A percentile compares a stretch with the other conserved stretches of the same genome.
Conservation (phyloP, 2,797 vertebrate genomes). For the Cynopterus sphinx region DNA sequence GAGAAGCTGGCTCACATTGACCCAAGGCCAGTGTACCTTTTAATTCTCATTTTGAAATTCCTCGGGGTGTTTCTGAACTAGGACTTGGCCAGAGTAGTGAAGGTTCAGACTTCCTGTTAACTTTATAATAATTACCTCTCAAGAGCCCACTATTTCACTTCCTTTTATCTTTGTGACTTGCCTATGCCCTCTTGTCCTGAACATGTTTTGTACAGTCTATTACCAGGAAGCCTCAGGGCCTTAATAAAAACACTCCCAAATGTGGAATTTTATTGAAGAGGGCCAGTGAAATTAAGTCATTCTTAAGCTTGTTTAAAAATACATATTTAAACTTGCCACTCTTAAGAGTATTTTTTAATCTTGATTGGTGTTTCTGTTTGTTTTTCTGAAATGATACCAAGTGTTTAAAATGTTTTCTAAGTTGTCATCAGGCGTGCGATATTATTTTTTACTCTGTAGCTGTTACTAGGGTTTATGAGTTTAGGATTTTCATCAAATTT, state of each 20-base stretch:
- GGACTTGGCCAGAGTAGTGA: background rate
- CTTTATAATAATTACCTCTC: background rate
- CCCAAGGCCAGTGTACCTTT: background rate
- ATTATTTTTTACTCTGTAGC: background rate
- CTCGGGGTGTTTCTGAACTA: background rate
- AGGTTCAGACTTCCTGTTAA: background rate
- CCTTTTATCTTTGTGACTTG: background rate
- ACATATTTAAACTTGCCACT: background rate
- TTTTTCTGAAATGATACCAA: background rate
- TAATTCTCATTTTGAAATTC: background rate
- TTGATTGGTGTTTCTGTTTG: background rate
- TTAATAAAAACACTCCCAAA: background rate
- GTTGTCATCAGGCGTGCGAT: background rate
- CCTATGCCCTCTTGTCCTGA: background rate
- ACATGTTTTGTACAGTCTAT: background rate
- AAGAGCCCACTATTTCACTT: background rate
- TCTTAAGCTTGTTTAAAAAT: slow-evolving; percentile 50
- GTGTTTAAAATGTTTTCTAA: background rate
- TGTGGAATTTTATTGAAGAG: slow-evolving; percentile 16
- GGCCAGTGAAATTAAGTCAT: background rate
- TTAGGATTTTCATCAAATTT: background rate
- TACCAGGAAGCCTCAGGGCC: background rate
- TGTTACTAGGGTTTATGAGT: background rate
- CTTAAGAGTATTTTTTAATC: background rate
- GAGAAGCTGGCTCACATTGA: background rate